Conservation (phyloP, 2,888 invertebrate species). For the Lasioglossum villosulum region DNA sequence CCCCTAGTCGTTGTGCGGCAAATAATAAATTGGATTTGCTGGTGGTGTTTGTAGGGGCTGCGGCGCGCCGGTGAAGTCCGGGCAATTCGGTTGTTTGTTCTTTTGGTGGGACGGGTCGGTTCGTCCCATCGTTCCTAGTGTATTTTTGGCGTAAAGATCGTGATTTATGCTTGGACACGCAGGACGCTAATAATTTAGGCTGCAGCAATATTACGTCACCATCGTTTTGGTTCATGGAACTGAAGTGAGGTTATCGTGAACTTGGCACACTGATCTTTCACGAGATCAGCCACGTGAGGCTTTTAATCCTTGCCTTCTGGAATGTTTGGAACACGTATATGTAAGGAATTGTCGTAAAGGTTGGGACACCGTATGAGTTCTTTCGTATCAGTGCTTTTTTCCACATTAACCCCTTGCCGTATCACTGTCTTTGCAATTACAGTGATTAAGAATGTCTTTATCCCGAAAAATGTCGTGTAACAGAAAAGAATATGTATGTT, state of each 20-base stretch:
- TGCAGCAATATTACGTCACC: constrained; percentile 68
- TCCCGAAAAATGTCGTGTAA: too few species aligned
- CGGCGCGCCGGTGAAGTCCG: constrained; percentile 27
- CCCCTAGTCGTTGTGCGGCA: constrained; percentile 36
- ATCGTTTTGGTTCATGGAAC: constrained; percentile 49
- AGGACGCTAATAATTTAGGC: constrained; percentile 78
- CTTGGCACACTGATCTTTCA: not conserved
- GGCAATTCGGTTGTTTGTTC: constrained; percentile 70
- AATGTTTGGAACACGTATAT: not conserved
- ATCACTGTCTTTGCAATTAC: too few species aligned
- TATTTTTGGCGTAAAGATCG: constrained; percentile 76
- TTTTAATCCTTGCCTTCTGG: not conserved
- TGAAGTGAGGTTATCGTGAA: not conserved
- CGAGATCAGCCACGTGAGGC: not conserved
- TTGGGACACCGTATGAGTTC: too few species aligned
- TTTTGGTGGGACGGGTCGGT: constrained; percentile 55
- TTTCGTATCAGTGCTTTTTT: too few species aligned
- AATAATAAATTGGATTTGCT: constrained; percentile 68
- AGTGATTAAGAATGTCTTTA: too few species aligned
- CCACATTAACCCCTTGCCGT: too few species aligned
- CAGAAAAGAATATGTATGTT: too few species aligned
- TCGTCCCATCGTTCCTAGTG: constrained; percentile 27
- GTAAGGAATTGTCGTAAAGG: too few species aligned
- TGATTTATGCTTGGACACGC: constrained; percentile 80
- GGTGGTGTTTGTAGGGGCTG: constrained; percentile 16